Conservation (phyloP, 2,797 vertebrate species). For the Mormyrus hasselquistii region DNA sequence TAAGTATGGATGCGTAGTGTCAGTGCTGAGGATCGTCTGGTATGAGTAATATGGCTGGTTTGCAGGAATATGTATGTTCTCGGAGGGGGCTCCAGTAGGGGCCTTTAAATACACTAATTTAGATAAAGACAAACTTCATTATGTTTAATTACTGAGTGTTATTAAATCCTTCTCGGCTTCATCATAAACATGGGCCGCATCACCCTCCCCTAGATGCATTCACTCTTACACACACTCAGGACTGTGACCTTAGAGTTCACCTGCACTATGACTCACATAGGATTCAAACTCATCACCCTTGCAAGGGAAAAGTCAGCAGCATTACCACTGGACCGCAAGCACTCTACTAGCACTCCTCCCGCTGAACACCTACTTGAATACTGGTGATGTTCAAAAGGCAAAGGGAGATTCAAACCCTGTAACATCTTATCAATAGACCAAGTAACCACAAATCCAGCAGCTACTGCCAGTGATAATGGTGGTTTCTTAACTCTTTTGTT, state of each 20-base stretch:
- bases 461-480: not conserved
- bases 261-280: not conserved
- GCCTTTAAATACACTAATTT: not conserved
- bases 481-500: not conserved
- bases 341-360: not conserved
- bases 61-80: not conserved
- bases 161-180: not conserved
- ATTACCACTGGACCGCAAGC: not conserved
- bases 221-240: not conserved
- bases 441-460: not conserved
- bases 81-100: not conserved
- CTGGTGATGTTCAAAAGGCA: not conserved
- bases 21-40: not conserved
- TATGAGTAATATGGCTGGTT: not conserved
- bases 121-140: not conserved
- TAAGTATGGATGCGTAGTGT: not conserved
- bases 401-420: not conserved
- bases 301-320: not conserved
- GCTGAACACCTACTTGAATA: not conserved
- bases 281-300: not conserved
- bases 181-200: not conserved
- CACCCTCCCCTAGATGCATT: not conserved
- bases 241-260: not conserved
- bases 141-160: not conserved
- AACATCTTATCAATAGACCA: not conserved